Percentiles rank a stretch among this genome's conserved stretches.
These are phyloP conservation scores for Dicroscelio sp. DNA, from an alignment of 2,888 invertebrate species.

Conservation along the genomic window DNA sequence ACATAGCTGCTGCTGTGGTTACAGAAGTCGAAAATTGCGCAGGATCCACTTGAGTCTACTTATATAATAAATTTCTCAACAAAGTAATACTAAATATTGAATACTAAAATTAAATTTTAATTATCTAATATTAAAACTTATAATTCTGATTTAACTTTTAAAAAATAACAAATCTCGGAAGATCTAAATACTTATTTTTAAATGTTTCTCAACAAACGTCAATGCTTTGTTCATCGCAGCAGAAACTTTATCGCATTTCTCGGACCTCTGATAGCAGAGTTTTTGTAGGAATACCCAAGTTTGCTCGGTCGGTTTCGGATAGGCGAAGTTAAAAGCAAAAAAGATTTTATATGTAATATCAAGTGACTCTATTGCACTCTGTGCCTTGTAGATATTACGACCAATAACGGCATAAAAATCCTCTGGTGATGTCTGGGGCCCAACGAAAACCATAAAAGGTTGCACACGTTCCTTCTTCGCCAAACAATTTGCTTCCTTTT, in stretches of 20 bases:
- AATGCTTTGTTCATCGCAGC: not conserved
- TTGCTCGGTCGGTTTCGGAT: not conserved
- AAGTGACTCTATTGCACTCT: not conserved
- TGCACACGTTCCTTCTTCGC: not conserved
- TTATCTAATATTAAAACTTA: not conserved
- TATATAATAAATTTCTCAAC: too few species aligned
- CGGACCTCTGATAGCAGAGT: not conserved
- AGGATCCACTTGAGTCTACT: too few species aligned
- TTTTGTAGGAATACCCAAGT: not conserved
- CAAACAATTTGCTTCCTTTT: not conserved
- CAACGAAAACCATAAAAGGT: not conserved
- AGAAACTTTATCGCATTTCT: not conserved
- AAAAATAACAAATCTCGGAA: not conserved
- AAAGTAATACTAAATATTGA: too few species aligned
- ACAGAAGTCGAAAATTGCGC: not conserved
- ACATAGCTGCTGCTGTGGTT: not conserved
- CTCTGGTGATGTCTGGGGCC: not conserved
- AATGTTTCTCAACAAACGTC: not conserved
- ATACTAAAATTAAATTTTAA: too few species aligned
- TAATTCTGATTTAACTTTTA: not conserved
- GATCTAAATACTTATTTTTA: not conserved
- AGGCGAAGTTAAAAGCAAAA: not conserved
- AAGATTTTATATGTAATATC: not conserved
- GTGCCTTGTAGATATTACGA: not conserved
- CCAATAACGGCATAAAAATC: not conserved